Conservation (phyloP, 2,113 vertebrate genomes). For the Potamarius usumacintae region DNA sequence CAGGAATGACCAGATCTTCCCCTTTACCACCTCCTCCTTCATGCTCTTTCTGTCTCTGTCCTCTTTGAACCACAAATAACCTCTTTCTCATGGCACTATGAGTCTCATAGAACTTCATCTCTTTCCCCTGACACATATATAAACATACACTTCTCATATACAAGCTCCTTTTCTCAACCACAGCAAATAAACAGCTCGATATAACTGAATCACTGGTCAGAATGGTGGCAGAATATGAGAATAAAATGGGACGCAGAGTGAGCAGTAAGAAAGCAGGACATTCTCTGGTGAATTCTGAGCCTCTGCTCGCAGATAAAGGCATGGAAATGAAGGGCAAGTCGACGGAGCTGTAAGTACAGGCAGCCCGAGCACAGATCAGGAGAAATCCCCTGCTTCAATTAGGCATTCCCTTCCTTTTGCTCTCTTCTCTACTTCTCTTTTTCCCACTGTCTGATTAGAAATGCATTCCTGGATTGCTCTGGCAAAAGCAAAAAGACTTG, state of each 20-base stretch:
- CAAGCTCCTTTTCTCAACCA: not conserved
- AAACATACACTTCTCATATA: not conserved
- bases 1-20: conserved; percentile 55
- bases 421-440: conserved; percentile 36
- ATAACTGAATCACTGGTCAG: conserved; percentile 18
- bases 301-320: conserved; percentile 46
- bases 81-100: not conserved
- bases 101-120: conserved; percentile 14
- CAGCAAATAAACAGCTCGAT: not conserved
- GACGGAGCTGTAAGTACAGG: conserved; percentile 50
- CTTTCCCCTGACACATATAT: not conserved
- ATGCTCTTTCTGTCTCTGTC: conserved; percentile 1
- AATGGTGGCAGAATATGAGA: conserved; percentile 12
- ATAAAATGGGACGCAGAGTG: conserved; percentile 35
- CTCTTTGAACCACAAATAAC: conserved; percentile 28
- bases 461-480: conserved; percentile 47
- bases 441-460: conserved; percentile 55
- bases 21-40: conserved; percentile 15
- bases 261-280: conserved; percentile 41
- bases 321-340: conserved; percentile 53
- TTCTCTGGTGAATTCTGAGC: conserved; percentile 44
- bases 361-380: conserved; percentile 53
- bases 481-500: conserved; percentile 30
- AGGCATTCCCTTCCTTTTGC: conserved; percentile 49
- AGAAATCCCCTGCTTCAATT: conserved; percentile 58